Base-by-base conservation (phyloP, 2,888 invertebrate genomes). In the Drosophila nr. medialis region DNA sequence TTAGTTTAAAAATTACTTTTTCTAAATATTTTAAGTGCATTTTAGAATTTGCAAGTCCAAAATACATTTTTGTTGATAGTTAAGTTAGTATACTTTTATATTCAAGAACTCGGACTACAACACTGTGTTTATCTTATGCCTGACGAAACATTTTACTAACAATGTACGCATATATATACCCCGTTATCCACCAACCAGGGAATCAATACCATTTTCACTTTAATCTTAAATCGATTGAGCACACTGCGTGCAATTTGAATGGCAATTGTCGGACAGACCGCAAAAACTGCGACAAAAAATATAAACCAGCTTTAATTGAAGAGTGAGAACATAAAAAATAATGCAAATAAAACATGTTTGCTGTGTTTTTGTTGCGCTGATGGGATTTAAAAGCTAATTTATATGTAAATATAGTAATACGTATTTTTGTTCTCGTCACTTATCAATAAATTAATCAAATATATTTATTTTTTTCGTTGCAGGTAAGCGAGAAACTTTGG, bases 401-500 rank as follows among this genome's bases (percentile, higher is more conserved):
- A 49, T 27, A 42, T 58, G 24, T 24, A 63, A 65, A 34, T 38
- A 24, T 4, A 7, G 50, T 4, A 32, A 18, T 36, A 36, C 7
- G 15, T 4, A 24, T 40, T 29, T 38, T 29, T 48, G 38, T 38
- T 60, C 21, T 64, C 24, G 10, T 4, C 11, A 54, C 15, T 21
- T 27, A 45, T 40, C 29, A 49, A 58, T 48, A 64, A 69, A 59
- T 55, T 62, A 64, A 77, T 70, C 10, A 55, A 62, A 62, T 54
- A 2, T 40, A 18, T 56, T 32, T 40, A 27, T 56, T 32, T 11
- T 29, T 74, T 54, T 62, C 21, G 18, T 87, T 86, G 36, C 77
- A 86, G 86, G 86, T 86, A 83, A 87, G 88, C 86, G 65, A 15
- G 61, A 29, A 67, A 59, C 6, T 49, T 27, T 49, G 48, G 49